Evolutionary conservation across 35 echinoderm and acorn worm genomes (phyloP), one percentile per base, ranked within the genome.

Genomic region (Nesometra sesokonis): DNA sequence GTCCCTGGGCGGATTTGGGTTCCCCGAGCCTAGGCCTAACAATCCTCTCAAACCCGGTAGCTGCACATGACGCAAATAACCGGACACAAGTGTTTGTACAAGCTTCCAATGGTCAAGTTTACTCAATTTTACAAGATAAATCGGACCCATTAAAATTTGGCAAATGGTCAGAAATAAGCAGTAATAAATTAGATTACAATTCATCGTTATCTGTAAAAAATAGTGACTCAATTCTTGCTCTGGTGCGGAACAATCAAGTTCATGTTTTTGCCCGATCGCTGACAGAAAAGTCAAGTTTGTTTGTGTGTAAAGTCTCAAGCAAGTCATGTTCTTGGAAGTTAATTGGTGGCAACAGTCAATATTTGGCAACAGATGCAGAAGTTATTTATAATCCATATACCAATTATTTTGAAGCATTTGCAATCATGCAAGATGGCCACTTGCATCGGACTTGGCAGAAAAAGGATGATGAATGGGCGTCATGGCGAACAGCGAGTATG

Each of bases 371-470:
- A 0, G 91, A 89, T 87, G 87, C 79, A 11, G 85, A 87, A 17
- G 35, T 89, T 37, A 86, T 93, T 32, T 85, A 67, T 39, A 93
- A 93, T 43, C 38, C 37, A 27, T 93, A 81, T 78, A 86, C 31
- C 23, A 80, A 84, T 19, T 88, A 89, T 47, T 93, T 82, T 67
- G 91, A 93, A 46, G 91, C 87, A 21, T 93, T 89, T 89, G 88
- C 88, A 19, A 52, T 93, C 30, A 85, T 85, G 33, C n/a, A 32
- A 13, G 88, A 86, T 47, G 87, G 91, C 0, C 37, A 82, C 29
- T 34, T 89, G 21, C 52, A 93, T 36, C 80, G 88, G 21, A 89
- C 91, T 29, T 93, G 91, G 91, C 91, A 93, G 80, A 85, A 86
- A 30, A 47, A 89, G 82, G 87, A 80, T 5, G 35, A 89, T 43